Evolutionary conservation across 2,888 invertebrate species (phyloP).

Genomic region (Trachelus tabidus): DNA sequence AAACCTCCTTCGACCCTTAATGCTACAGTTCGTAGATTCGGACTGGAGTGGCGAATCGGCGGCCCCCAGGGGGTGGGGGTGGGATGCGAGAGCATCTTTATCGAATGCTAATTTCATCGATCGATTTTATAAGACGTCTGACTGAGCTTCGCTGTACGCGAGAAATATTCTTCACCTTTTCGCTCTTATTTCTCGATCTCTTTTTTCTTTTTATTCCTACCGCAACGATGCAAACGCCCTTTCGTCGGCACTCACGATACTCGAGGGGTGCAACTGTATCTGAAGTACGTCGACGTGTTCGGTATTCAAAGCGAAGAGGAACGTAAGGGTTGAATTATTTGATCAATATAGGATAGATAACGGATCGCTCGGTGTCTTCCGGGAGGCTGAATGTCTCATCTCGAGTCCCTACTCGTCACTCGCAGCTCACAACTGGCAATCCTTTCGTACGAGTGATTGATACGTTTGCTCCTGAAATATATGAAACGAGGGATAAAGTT

Average conservation of each 20-base stretch:
- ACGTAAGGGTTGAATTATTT: not conserved
- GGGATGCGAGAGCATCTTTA: not conserved
- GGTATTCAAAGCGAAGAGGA: not conserved
- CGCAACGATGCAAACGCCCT: not conserved
- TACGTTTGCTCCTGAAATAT: constrained; percentile 1
- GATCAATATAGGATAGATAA: not conserved
- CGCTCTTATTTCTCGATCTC: not conserved
- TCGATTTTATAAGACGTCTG: not conserved
- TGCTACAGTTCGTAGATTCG: not conserved
- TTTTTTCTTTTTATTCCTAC: not conserved
- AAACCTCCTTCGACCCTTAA: not conserved
- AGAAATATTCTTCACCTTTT: not conserved
- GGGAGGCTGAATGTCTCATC: not conserved
- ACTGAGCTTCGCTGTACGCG: not conserved
- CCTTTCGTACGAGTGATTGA: not conserved
- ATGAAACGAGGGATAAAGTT: not conserved
- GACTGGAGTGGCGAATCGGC: too few relatives aligned
- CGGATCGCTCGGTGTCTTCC: not conserved
- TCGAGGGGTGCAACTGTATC: not conserved
- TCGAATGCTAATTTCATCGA: not conserved
- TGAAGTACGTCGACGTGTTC: not conserved
- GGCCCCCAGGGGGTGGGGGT: not conserved
- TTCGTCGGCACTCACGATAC: not conserved
- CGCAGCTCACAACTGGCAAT: not conserved
- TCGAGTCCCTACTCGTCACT: not conserved